These are phyloP conservation scores for Aythya baeri DNA, from an alignment of 2,113 vertebrate genomes.

Conservation along the genomic window DNA sequence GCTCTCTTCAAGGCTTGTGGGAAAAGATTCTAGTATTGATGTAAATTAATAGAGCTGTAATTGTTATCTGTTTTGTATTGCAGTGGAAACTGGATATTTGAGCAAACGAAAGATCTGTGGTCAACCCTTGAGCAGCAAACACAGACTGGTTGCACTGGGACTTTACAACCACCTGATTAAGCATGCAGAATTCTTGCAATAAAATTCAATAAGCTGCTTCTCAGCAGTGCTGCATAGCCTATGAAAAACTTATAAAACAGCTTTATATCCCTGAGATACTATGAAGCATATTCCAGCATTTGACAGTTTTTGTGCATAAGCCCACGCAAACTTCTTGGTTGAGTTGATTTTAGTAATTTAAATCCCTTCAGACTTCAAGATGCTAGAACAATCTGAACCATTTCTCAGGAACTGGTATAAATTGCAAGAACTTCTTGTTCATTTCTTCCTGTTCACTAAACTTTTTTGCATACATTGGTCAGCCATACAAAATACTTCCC, in stretches of 20 bases:
- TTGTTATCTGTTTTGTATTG: neutral
- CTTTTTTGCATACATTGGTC: neutral
- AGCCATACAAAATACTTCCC: neutral
- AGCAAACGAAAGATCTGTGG: neutral
- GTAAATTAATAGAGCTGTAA: neutral
- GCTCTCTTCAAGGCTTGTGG: neutral
- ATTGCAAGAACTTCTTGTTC: neutral
- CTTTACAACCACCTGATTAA: neutral
- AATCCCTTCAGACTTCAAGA: constrained; percentile 46
- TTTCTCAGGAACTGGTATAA: constrained; percentile 34
- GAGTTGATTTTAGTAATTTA: constrained; percentile 54
- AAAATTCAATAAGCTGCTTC: neutral
- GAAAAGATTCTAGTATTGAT: neutral
- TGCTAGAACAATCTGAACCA: constrained; percentile 44
- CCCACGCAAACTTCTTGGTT: constrained; percentile 41
- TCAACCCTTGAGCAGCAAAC: neutral
- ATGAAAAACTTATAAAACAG: constrained; percentile 10
- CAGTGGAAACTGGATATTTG: neutral
- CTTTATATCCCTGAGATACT: neutral
- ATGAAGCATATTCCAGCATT: constrained; percentile 50
- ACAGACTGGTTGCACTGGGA: neutral
- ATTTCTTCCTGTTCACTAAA: neutral
- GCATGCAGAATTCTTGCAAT: neutral
- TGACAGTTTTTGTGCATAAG: constrained; percentile 57
- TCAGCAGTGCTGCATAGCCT: neutral